Evolutionary conservation across 2,888 invertebrate species (phyloP), one percentile per base, ranked within the genome.

Genomic region (Eumerus sabulonum): DNA sequence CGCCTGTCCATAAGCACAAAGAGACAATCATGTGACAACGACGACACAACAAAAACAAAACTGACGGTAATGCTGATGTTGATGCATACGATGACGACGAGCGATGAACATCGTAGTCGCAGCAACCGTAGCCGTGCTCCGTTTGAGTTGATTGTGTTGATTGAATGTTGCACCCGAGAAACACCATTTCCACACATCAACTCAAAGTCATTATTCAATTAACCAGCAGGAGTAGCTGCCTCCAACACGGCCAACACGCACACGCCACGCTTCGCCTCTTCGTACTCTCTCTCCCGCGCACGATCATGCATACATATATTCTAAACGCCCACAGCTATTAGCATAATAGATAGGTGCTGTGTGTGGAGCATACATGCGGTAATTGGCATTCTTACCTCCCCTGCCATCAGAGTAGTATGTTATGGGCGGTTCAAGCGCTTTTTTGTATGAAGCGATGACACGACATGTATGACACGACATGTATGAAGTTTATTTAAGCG

Each of bases 271-370:
- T 27, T 27, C 27, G 27, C 7, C 27, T 27, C 27, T 27, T 7
- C 27, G n/a, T 27, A 27, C 27, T 27, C 27, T 27, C 27, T 7
- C 13, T 44, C 67, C 44, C 16, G 56, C n/a, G 59, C 57, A n/a
- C n/a, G n/a, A n/a, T n/a, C n/a, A n/a, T n/a, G n/a, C 67, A 66
- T 59, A 51, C 60, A 27, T 40, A 40, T n/a, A n/a, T 40, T 54
- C 59, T 11, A 50, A 74, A 73, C 79, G 79, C 79, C 79, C 79
- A 79, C 79, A 70, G 79, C 79, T 79, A 79, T 79, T 79, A 79
- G 59, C 74, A 74, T 79, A 68, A 79, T 64, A 70, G 74, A 74
- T 79, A 79, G 68, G 57, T 62, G 57, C 63, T 53, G 44, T 76
- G 66, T 72, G 51, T 59, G 62, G 51, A 47, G 63, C 67, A 54